Evolutionary conservation across 2,888 invertebrate genomes (phyloP), one percentile per base, ranked within the genome.

Genomic region (Tanytarsus gracilentus): DNA sequence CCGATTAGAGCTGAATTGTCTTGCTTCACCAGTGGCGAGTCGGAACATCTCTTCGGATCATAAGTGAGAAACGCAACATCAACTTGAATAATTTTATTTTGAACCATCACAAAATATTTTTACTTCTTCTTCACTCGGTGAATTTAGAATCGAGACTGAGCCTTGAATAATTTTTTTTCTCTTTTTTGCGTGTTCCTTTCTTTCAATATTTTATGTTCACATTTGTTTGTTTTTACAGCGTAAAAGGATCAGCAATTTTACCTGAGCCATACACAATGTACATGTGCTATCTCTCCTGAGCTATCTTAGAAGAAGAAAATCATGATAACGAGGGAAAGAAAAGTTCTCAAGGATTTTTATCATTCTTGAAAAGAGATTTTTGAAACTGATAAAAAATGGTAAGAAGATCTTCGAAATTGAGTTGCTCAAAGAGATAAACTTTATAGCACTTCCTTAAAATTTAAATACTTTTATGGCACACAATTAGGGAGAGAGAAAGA

Each of bases 51-150:
- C n/a, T 44, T 51, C 14, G 61, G 30, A 61, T 61, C 44, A 36
- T 52, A 61, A 5, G 61, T 52, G 14, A 61, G 26, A 25, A 61
- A 61, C 3, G 52, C 61, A 6, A 61, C 61, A 52, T 61, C 61
- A 29, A 61, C 25, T 21, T 40, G 44, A 40, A 61, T 23, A 8
- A 61, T 21, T 11, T 29, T 16, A 52, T 25, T 30, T 16, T 61
- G 51, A 52, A 51, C 61, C 61, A 61, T 61, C 18, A 44, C 51
- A 7, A 4, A 8, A 5, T 4, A 7, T 30, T 51, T 51, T 14
- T 11, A 16, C n/a, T 49, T 23, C 23, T 53, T 53, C 53, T 53
- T 36, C 18, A 23, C 53, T 36, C 1, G 9, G 5, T 25, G 26
- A 55, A 16, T 18, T 25, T 14, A 16, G 9, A 40, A 55, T 40